Base-by-base conservation (phyloP, 2,797 vertebrate genomes). In the Phyllotis vaccarum region DNA sequence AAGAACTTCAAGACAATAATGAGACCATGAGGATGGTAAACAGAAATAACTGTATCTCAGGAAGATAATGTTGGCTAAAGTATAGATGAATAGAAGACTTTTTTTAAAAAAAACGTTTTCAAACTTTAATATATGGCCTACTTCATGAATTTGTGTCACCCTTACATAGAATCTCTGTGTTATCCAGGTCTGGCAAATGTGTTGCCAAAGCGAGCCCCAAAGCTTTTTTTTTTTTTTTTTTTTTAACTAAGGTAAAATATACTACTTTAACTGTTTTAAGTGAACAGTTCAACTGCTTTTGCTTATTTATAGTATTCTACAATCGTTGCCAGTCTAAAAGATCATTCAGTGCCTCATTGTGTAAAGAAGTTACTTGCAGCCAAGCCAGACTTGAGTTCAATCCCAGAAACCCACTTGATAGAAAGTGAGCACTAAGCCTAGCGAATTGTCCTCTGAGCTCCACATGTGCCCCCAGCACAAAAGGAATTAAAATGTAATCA, bases 181-280 rank as follows among this genome's bases (percentile, higher is more conserved):
- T 21, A 1, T 49, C 43, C 31, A 52, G 10, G 9, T 49, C 52
- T 86, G 66, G 43, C 62, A n/a, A 49, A 31, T 83, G 82, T 83
- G 9, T 78, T 21, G 40, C 60, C 27, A 85, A 49, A 85, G 40
- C 22, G 60, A 46, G 40, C 58, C 37, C 76, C 37, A 62, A 82
- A 29, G 6, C 56, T 79, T 72, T 60, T 52, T 95, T 95, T 72
- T 70, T 89, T 86, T 19, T 79, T 72, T 60, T 52, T 95, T 95
- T 72, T 70, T 89, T 86, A 14, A 83, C 31, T 31, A 31, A 83
- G 64, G 27, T 83, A 85, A 90, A 95, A 92, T 92, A 68, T 24
- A 90, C 34, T 13, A 79, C 74, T 62, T 70, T 68, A 89, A 95
- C 6, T 8, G 24, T 88, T 90, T 72, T 96, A 86, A 68, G 29